These are phyloP conservation scores for Craterocephalus amniculus DNA, from an alignment of 2,797 vertebrate genomes.

Conservation along the genomic window DNA sequence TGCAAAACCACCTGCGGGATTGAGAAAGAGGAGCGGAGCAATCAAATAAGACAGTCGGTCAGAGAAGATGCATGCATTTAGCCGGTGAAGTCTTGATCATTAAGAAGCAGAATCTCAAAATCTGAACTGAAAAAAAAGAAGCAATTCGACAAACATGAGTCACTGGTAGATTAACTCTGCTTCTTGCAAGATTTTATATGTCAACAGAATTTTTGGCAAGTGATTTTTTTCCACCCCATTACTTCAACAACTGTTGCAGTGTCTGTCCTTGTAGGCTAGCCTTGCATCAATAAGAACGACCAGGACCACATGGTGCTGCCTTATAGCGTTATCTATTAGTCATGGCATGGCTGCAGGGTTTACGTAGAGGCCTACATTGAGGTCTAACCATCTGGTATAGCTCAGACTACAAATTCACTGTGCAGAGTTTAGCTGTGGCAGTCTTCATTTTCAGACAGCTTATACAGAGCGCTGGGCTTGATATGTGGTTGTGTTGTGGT, in stretches of 20 bases:
- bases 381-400: constrained; percentile 76
- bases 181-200: constrained; percentile 4
- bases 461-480: constrained; percentile 20
- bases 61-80: background rate
- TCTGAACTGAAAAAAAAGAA: background rate
- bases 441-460: constrained; percentile 53
- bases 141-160: background rate
- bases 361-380: constrained; percentile 70
- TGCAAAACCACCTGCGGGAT: constrained; percentile 91
- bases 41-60: background rate
- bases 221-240: constrained; percentile 1
- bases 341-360: constrained; percentile 75
- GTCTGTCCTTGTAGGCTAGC: constrained; percentile 23
- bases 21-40: background rate
- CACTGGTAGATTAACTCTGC: background rate
- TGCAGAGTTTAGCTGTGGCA: constrained; percentile 46
- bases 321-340: constrained; percentile 76
- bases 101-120: background rate
- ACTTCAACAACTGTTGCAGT: constrained; percentile 21
- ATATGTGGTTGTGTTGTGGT: constrained; percentile 7
- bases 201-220: background rate
- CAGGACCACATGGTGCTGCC: constrained; percentile 65
- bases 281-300: constrained; percentile 29
- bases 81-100: background rate
- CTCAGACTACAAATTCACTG: constrained; percentile 68